Percentiles rank a stretch among this genome's conserved stretches.
phyloP scores from a whole-genome alignment of 2,797 vertebrate species.

The Notolepis coatsorum region DNA sequence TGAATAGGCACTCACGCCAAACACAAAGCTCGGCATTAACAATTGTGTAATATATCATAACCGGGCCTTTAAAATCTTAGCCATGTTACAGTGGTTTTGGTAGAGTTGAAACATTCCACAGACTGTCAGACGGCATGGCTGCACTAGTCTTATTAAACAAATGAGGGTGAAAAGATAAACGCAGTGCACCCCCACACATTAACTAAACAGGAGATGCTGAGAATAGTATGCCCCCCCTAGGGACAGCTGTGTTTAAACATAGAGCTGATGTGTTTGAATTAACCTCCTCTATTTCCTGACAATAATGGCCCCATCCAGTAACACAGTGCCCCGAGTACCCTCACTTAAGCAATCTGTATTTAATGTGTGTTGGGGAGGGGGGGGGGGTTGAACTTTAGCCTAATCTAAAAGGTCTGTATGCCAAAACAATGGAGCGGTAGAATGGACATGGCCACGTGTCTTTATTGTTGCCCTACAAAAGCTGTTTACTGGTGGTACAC shows the following conservation, averaged over 20 bases:
- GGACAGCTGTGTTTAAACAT: slow-evolving; percentile 36
- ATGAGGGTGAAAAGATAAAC: slow-evolving; percentile 31
- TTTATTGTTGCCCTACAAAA: background rate
- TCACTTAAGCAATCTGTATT: background rate
- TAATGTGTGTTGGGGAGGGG: background rate
- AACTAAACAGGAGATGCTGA: slow-evolving; percentile 35
- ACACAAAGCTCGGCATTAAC: slow-evolving; percentile 1
- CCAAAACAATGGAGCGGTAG: background rate
- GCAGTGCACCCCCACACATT: slow-evolving; percentile 18
- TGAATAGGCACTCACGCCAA: slow-evolving; percentile 22
- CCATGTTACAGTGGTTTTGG: background rate
- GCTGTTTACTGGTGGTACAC: too few species aligned
- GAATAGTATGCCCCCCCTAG: slow-evolving; percentile 41
- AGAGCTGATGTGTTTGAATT: slow-evolving; percentile 33
- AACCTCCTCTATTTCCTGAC: slow-evolving; percentile 49
- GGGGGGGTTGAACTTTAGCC: too few species aligned
- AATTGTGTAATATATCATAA: slow-evolving; percentile 1
- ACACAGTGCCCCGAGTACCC: slow-evolving; percentile 15
- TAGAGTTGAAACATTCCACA: background rate
- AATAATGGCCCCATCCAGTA: slow-evolving; percentile 44
- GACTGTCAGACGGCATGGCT: background rate
- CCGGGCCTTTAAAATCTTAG: too few species aligned
- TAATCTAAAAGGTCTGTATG: background rate
- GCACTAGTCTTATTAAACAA: slow-evolving; percentile 6
- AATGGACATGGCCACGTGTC: background rate